Evolutionary conservation across 2,797 vertebrate species (phyloP), one percentile per base, ranked within the genome.

Genomic region (Labeo calbasu): DNA sequence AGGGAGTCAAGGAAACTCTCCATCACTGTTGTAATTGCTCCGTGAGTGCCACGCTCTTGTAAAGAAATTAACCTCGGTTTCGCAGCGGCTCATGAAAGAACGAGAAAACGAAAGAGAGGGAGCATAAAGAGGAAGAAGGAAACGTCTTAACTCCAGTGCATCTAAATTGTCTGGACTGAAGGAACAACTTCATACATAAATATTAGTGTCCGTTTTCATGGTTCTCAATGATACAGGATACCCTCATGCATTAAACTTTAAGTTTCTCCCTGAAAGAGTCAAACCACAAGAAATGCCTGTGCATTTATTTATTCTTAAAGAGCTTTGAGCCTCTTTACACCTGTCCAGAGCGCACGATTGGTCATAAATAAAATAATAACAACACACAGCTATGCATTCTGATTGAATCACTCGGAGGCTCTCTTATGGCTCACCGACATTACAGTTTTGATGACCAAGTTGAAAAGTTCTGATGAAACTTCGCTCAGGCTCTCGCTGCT

Each of bases 1-100:
- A 80, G 88, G 86, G 90, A 90, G 84, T 87, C 80, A 81, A 85
- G 84, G 89, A 90, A 89, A 79, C 87, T 85, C 85, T 89, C 88
- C 81, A 81, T 87, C 87, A 88, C 68, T 85, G 80, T 78, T 86
- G 87, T 86, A 85, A 88, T 88, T 90, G 88, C 86, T 85, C 83
- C 25, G 69, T 40, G 87, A 88, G 83, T 84, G 78, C 82, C 65
- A 36, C 69, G 51, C 78, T 88, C 88, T 89, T 89, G 85, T 83
- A 90, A 88, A 89, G 86, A 89, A 90, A 89, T 88, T 87, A 88
- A 89, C 88, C 88, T 88, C 81, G 0, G 79, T 84, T 88, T 83
- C 81, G 21, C 86, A 86, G 83, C 48, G 23, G 55, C 23, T 48
- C 81, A 32, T 69, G 68, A 84, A 78, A 85, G 63, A 81, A 66